Percentiles rank a stretch among this genome's conserved stretches.
These are phyloP conservation scores for Sinocyclocheilus anshuiensis DNA, from an alignment of 2,113 vertebrate species.

Conservation along the genomic window DNA sequence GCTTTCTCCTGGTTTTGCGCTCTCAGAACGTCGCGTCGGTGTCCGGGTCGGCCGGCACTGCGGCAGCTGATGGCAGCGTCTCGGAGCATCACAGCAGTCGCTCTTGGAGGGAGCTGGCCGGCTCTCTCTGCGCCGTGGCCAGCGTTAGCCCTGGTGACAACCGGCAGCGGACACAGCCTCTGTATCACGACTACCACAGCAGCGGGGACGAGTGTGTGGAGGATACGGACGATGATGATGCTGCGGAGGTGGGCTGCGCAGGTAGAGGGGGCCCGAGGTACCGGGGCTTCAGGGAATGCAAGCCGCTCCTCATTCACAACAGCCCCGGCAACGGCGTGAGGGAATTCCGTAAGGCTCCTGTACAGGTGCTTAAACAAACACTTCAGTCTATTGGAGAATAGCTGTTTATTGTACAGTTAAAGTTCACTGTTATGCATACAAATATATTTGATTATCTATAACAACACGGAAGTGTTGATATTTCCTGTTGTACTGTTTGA, in stretches of 20 bases:
- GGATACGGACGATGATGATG: constrained; percentile 74
- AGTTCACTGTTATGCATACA: neutral
- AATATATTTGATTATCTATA: neutral
- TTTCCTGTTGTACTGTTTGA: constrained; percentile 36
- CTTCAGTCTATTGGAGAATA: neutral
- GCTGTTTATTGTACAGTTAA: neutral
- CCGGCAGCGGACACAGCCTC: constrained; percentile 65
- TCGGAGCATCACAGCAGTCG: constrained; percentile 66
- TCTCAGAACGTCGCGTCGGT: constrained; percentile 70
- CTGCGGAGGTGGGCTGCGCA: constrained; percentile 65
- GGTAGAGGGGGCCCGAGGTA: constrained; percentile 64
- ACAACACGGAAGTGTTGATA: constrained; percentile 50
- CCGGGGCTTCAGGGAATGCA: constrained; percentile 82
- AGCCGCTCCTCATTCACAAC: constrained; percentile 86
- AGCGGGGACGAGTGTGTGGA: constrained; percentile 62
- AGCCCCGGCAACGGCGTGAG: constrained; percentile 62
- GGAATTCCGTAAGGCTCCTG: constrained; percentile 66
- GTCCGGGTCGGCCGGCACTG: neutral
- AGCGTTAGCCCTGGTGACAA: constrained; percentile 85
- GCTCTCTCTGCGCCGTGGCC: constrained; percentile 84
- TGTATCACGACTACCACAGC: constrained; percentile 73
- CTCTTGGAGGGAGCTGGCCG: constrained; percentile 83
- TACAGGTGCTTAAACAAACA: constrained; percentile 65
- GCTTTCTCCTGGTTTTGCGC: constrained; percentile 88
- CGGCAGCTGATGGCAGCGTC: constrained; percentile 47